These are phyloP conservation scores for Xenopus tropicalis DNA, from an alignment of 2,113 vertebrate genomes.

Conservation along the genomic window UCB_Xtro_10.0 CM004449.2:114371001-114371500, in stretches of 20 bases:
- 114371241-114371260: constrained; percentile 4
- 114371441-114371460: too few relatives aligned
- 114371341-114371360: background rate
- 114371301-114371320: constrained; percentile 17
- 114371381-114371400: constrained; percentile 71
- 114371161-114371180: constrained; percentile 7
- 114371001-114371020: constrained; percentile 3
- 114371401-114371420: constrained; percentile 66
- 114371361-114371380: constrained; percentile 58
- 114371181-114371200: background rate
- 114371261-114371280: background rate
- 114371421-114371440: too few relatives aligned
- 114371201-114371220: background rate
- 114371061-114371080: background rate
- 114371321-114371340: constrained; percentile 20
- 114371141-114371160: constrained; percentile 4
- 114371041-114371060: background rate
- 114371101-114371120: too few relatives aligned
- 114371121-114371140: constrained; percentile 3
- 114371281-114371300: constrained; percentile 24
- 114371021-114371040: background rate
- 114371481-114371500: too few relatives aligned
- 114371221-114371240: constrained; percentile 24
- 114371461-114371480: too few relatives aligned
- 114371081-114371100: constrained; percentile 13